These are phyloP conservation scores for Scarus forsteni DNA, from an alignment of 2,797 vertebrate genomes.

Conservation along the genomic window DNA sequence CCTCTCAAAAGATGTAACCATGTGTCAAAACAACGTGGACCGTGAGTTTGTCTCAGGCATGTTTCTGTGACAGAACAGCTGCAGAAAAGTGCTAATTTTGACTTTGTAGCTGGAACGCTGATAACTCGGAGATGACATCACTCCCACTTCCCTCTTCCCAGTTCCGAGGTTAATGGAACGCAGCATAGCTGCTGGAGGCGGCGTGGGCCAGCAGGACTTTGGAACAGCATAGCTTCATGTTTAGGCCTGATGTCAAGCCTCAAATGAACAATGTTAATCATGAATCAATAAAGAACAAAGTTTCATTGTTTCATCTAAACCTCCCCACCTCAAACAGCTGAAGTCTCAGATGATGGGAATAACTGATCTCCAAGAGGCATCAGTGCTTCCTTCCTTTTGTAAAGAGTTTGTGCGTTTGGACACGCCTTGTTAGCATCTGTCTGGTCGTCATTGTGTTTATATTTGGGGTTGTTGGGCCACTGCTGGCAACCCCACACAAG, in stretches of 20 bases:
- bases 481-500: slow-evolving; percentile 46
- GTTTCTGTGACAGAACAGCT: too few relatives aligned
- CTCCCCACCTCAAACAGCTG: neutral
- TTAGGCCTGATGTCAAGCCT: neutral
- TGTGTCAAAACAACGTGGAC: too few relatives aligned
- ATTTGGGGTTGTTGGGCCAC: slow-evolving; percentile 26
- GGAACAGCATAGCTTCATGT: too few relatives aligned
- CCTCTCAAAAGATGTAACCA: too few relatives aligned
- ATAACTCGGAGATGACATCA: too few relatives aligned
- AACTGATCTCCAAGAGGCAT: neutral
- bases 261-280: neutral
- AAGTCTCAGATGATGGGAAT: slow-evolving; percentile 6
- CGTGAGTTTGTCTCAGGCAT: too few relatives aligned
- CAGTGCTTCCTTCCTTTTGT: neutral
- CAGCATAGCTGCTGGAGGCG: too few relatives aligned
- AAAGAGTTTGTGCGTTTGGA: slow-evolving; percentile 22
- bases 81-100: too few relatives aligned
- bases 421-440: slow-evolving; percentile 19
- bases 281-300: neutral
- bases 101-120: too few relatives aligned
- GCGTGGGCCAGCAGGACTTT: too few relatives aligned
- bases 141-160: too few relatives aligned
- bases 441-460: slow-evolving; percentile 49
- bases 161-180: too few relatives aligned
- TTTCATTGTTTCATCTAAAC: neutral